Evolutionary conservation across 2,113 vertebrate genomes (phyloP).

Genomic region (Chloropsis cyanopogon): DNA sequence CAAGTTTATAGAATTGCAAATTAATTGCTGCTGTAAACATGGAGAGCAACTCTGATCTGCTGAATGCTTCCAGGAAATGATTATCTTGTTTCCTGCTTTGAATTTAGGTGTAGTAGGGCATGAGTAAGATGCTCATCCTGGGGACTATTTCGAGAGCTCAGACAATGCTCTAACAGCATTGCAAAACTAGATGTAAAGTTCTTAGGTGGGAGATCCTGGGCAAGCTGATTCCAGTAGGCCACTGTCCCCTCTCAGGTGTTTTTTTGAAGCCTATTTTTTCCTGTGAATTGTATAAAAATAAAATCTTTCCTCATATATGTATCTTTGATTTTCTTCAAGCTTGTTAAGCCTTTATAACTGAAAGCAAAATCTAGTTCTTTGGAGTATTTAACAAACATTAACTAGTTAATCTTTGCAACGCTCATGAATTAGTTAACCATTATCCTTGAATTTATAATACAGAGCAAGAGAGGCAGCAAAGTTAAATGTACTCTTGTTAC

Average conservation of each 20-base stretch:
- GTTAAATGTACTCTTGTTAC: neutral
- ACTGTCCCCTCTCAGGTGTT: neutral
- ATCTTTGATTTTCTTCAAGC: neutral
- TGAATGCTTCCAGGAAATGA: neutral
- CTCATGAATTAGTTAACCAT: slow-evolving; percentile 23
- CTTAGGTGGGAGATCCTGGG: neutral
- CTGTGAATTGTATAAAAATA: neutral
- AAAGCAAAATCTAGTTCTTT: neutral
- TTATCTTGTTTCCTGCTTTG: neutral
- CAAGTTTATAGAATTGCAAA: neutral
- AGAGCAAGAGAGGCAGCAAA: neutral
- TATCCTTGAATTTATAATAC: neutral
- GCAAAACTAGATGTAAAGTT: neutral
- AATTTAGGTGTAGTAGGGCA: neutral
- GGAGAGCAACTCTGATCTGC: neutral
- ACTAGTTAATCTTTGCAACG: slow-evolving; percentile 2
- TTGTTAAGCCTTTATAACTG: neutral
- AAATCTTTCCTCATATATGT: neutral
- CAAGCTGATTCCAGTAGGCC: neutral
- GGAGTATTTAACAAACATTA: slow-evolving; percentile 44
- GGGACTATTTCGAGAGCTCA: neutral
- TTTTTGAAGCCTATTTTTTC: neutral
- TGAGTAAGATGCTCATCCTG: neutral
- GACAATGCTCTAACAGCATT: neutral
- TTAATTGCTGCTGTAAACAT: neutral